These are phyloP conservation scores for Benitochromis conjunctus DNA, from an alignment of 2,113 vertebrate genomes.

Conservation along the genomic window DNA sequence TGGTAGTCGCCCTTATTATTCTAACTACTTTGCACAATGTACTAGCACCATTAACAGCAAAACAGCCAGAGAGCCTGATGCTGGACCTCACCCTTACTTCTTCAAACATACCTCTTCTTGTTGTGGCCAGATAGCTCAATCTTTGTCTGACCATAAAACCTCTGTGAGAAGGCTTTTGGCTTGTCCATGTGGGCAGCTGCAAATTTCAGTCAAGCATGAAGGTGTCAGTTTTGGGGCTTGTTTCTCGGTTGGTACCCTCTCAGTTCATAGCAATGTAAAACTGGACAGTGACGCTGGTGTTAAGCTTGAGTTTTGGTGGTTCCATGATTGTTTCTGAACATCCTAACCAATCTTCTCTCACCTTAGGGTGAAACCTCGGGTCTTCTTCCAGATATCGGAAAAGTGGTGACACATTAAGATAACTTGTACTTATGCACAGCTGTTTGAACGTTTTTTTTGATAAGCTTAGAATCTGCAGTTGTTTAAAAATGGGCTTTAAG, in stretches of 20 bases:
- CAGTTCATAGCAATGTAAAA: neutral
- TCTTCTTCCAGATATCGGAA: neutral
- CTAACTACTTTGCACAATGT: too few species aligned
- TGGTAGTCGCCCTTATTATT: too few species aligned
- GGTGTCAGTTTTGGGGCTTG: neutral
- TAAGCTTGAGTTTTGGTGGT: neutral
- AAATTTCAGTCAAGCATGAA: neutral
- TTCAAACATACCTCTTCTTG: neutral
- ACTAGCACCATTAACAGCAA: too few species aligned
- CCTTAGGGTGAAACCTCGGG: neutral
- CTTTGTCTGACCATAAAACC: neutral
- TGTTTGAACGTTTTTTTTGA: neutral
- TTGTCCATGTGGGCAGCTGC: neutral
- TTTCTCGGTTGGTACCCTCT: neutral
- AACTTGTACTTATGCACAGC: neutral
- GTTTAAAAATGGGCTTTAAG: neutral
- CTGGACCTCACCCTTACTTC: neutral
- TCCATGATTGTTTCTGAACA: neutral
- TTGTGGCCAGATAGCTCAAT: neutral
- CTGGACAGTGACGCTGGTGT: neutral
- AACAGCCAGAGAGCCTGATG: neutral
- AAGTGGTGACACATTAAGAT: neutral
- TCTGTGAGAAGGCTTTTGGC: neutral
- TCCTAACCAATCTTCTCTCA: neutral
- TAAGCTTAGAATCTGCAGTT: neutral